A percentile compares a stretch with the other conserved stretches of the same genome.
These are phyloP conservation scores for Sphaeridia pumilis DNA, from an alignment of 2,888 invertebrate species.

Conservation along the genomic window DNA sequence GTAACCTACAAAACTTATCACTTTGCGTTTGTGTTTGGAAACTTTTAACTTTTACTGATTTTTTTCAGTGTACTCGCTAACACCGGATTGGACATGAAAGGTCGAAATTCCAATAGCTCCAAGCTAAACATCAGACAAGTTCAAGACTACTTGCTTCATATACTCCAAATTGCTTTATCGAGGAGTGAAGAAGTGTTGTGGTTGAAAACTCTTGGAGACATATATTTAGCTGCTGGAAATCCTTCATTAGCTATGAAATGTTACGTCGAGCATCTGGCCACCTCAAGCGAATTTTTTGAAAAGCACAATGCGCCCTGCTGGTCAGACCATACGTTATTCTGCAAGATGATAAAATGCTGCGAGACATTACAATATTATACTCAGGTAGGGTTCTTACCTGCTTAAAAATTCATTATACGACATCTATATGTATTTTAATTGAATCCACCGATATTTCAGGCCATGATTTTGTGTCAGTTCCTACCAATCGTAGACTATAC, in stretches of 20 bases:
- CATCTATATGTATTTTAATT: no score
- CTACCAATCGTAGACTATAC: constrained; percentile 84
- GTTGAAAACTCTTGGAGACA: constrained; percentile 64
- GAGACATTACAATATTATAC: constrained; percentile 75
- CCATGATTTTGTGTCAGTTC: constrained; percentile 83
- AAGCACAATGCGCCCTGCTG: constrained; percentile 57
- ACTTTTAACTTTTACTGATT: neutral
- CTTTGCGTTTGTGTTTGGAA: no score
- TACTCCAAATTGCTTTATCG: constrained; percentile 63
- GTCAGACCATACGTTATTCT: constrained; percentile 68
- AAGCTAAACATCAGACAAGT: constrained; percentile 51
- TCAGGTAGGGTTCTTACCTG: constrained; percentile 42
- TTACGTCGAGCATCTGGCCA: constrained; percentile 73
- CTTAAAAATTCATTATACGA: neutral
- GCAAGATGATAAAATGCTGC: constrained; percentile 82
- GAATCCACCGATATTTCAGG: no score
- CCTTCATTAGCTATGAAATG: constrained; percentile 56
- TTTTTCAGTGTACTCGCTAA: constrained; percentile 8
- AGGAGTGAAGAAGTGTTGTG: constrained; percentile 53
- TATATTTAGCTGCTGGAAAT: constrained; percentile 48
- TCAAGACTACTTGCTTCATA: constrained; percentile 64
- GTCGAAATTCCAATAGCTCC: constrained; percentile 17
- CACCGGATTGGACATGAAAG: constrained; percentile 12
- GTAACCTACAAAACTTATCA: constrained; percentile 25
- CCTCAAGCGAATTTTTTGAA: constrained; percentile 75